These are phyloP conservation scores for Chydorus sphaericus DNA, from an alignment of 2,888 invertebrate genomes.

Conservation along the genomic window DNA sequence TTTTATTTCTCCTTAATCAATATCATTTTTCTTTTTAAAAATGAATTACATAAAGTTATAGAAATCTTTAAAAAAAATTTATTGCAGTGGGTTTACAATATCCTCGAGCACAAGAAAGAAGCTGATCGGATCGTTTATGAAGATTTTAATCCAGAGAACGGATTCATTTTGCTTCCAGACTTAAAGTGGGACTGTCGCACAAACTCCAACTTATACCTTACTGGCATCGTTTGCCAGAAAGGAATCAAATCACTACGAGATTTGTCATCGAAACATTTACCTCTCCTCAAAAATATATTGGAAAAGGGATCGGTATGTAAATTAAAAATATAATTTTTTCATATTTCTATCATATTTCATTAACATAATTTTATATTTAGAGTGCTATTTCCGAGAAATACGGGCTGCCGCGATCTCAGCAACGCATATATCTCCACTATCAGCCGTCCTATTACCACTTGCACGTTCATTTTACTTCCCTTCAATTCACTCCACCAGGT, in stretches of 20 bases:
- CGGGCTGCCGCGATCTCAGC: constrained; percentile 47
- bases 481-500: constrained; percentile 63
- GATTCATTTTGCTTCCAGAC: constrained; percentile 83
- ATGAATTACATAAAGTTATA: neutral
- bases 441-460: constrained; percentile 95
- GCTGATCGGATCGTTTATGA: constrained; percentile 71
- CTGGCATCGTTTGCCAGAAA: constrained; percentile 60
- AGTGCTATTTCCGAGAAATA: constrained; percentile 62
- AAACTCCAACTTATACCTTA: constrained; percentile 61
- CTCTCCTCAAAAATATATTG: constrained; percentile 64
- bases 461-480: constrained; percentile 79
- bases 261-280: constrained; percentile 57
- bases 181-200: constrained; percentile 84
- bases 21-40: neutral
- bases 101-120: constrained; percentile 81
- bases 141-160: constrained; percentile 56
- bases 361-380: constrained; percentile 34
- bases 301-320: constrained; percentile 19
- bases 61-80: constrained; percentile 21
- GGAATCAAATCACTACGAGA: constrained; percentile 73
- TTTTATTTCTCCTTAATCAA: neutral
- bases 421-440: constrained; percentile 82
- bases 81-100: constrained; percentile 92
- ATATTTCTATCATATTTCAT: constrained; percentile 12
- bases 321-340: neutral